Conservation (phyloP, 2,888 invertebrate species). For the Lycaena phlaeas region DNA sequence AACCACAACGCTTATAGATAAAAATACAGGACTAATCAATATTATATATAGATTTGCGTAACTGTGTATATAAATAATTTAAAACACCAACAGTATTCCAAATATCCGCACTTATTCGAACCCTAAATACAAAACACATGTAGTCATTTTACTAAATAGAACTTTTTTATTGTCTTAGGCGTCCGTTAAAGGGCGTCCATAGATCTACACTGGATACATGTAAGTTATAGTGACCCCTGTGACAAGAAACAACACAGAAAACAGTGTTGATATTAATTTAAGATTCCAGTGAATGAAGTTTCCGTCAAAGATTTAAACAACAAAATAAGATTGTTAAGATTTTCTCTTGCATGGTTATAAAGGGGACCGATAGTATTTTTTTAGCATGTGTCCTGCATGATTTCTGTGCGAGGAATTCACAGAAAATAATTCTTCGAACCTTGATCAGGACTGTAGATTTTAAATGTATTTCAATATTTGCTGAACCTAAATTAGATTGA, state of each 20-base stretch:
- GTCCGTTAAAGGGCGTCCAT: conserved; percentile 69
- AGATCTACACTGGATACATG: conserved; percentile 68
- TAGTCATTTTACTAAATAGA: conserved; percentile 33
- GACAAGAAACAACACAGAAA: conserved; percentile 35
- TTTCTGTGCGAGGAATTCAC: background rate
- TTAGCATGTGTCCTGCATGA: conserved; percentile 1
- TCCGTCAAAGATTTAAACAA: too few species aligned
- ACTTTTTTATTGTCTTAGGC: conserved; percentile 58
- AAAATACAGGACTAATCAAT: background rate
- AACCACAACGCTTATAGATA: conserved; percentile 3
- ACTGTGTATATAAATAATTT: background rate
- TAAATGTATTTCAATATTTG: too few species aligned
- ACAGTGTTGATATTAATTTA: conserved; percentile 28
- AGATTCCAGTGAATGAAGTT: background rate
- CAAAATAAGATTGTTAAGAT: background rate
- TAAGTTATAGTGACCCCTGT: conserved; percentile 46
- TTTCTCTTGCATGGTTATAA: background rate
- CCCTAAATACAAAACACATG: background rate
- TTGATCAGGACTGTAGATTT: background rate
- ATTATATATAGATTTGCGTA: background rate
- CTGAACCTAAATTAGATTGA: too few species aligned
- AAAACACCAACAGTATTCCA: background rate
- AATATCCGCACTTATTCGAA: conserved; percentile 3
- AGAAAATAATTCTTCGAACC: background rate
- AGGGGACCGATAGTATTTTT: background rate